Evolutionary conservation across 1,140 invertebrate species (phyloP).

Genomic region (Macrotrachela quadricornifera): DNA sequence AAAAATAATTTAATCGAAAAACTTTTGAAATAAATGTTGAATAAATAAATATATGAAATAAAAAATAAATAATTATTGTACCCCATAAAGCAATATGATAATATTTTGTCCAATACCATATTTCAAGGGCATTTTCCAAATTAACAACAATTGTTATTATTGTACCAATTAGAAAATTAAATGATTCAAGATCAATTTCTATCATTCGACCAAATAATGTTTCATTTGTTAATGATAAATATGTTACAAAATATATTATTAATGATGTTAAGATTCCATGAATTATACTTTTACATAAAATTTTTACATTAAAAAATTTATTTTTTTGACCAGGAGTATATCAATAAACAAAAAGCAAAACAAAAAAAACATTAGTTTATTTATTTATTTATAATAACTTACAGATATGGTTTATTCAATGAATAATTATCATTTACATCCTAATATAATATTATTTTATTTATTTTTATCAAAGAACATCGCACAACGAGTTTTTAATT

Average conservation of each 20-base stretch:
- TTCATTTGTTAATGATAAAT: conserved; percentile 75
- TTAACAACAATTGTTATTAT: conserved; percentile 86
- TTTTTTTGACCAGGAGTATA: conserved; percentile 74
- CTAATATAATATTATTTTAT: too few relatives aligned
- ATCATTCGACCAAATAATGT: conserved; percentile 51
- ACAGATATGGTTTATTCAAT: conserved; percentile 46
- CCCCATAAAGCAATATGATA: conserved; percentile 96
- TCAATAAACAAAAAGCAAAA: conserved; percentile 63
- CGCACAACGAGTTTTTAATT: too few relatives aligned
- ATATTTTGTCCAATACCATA: conserved; percentile 88
- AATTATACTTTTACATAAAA: conserved; percentile 45
- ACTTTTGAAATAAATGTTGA: conserved; percentile 17
- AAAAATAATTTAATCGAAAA: conserved; percentile 17
- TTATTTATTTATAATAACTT: too few relatives aligned
- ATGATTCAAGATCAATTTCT: conserved; percentile 66
- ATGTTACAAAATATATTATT: conserved; percentile 83
- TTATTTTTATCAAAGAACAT: too few relatives aligned
- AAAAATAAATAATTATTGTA: conserved; percentile 78
- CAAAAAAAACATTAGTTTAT: conserved; percentile 68
- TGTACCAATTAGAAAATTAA: conserved; percentile 75
- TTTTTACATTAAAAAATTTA: conserved; percentile 72
- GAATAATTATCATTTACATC: conserved; percentile 69
- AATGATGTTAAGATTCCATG: conserved; percentile 88
- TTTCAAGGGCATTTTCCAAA: conserved; percentile 78
- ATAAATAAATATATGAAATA: conserved; percentile 38